phyloP scores from a whole-genome alignment of 1,140 invertebrate genomes.

The Drosophila trapezifrons region DNA sequence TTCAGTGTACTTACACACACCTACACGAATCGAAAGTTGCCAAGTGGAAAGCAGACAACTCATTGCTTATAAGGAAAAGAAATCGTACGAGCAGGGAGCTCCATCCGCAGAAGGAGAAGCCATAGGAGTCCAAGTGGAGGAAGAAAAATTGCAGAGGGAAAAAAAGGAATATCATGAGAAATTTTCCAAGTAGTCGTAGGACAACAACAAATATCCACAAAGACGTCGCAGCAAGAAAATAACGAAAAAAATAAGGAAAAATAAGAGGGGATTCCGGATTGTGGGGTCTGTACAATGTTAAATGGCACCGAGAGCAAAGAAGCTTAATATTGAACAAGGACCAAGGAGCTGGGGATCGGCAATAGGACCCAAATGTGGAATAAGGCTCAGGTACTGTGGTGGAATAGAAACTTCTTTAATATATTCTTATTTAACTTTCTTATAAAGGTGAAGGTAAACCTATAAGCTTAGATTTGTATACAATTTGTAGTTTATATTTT shows the following conservation, averaged over 20 bases:
- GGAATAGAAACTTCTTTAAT: too few relatives aligned
- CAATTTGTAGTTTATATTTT: too few relatives aligned
- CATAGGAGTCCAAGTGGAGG: conserved; percentile 14
- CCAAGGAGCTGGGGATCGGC: not conserved
- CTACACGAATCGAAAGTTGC: conserved; percentile 54
- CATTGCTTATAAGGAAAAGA: conserved; percentile 19
- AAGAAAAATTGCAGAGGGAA: conserved; percentile 14
- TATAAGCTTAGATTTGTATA: too few relatives aligned
- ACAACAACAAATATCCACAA: conserved; percentile 55
- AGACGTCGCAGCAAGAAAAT: conserved; percentile 22
- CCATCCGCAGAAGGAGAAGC: not conserved
- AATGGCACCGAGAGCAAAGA: conserved; percentile 50
- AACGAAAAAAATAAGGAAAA: not conserved
- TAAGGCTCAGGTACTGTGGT: conserved; percentile 1
- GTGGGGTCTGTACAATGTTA: conserved; percentile 40
- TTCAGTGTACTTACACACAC: not conserved
- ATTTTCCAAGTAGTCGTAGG: conserved; percentile 58
- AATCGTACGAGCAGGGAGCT: conserved; percentile 10
- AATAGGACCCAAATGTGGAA: not conserved
- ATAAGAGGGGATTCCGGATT: not conserved
- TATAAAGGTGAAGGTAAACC: too few relatives aligned
- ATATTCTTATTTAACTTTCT: too few relatives aligned
- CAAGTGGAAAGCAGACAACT: conserved; percentile 57
- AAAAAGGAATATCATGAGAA: conserved; percentile 51
- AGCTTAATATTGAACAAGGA: conserved; percentile 18